phyloP scores from a whole-genome alignment of 2,797 vertebrate genomes.

The Trichosurus vulpecula region DNA sequence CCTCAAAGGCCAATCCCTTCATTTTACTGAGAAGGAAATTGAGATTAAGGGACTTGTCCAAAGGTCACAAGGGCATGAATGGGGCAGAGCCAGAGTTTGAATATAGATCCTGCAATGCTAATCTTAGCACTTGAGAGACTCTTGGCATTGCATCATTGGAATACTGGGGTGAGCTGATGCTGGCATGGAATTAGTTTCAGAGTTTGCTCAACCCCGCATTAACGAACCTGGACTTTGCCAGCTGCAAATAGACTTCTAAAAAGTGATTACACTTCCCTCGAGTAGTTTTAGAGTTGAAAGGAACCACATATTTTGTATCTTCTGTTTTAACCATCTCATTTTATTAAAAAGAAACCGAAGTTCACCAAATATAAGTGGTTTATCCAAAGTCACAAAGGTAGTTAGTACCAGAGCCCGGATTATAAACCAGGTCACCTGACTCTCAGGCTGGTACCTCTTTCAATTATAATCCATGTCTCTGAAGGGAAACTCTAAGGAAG shows the following conservation, averaged over 20 bases:
- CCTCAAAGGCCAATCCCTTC: not conserved
- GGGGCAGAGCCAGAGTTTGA: not conserved
- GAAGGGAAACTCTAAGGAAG: not conserved
- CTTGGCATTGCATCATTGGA: not conserved
- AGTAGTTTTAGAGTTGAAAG: not conserved
- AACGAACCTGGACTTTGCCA: fast-evolving
- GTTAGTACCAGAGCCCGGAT: not conserved
- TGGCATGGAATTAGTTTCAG: not conserved
- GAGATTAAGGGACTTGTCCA: not conserved
- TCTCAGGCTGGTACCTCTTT: not conserved
- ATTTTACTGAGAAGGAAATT: not conserved
- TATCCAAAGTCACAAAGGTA: not conserved
- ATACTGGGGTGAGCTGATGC: not conserved
- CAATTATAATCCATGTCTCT: not conserved
- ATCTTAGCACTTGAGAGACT: not conserved
- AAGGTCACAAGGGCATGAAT: not conserved
- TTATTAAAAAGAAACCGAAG: not conserved
- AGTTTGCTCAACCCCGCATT: not conserved
- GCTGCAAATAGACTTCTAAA: not conserved
- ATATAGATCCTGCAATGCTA: not conserved
- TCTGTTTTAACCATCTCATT: not conserved
- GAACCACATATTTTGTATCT: not conserved
- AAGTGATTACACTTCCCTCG: slow-evolving; percentile 36
- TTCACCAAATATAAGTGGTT: not conserved
- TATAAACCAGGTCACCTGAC: not conserved